Evolutionary conservation across 2,797 vertebrate genomes (phyloP), one percentile per base, ranked within the genome.

Genomic region (Antennarius maculatus): DNA sequence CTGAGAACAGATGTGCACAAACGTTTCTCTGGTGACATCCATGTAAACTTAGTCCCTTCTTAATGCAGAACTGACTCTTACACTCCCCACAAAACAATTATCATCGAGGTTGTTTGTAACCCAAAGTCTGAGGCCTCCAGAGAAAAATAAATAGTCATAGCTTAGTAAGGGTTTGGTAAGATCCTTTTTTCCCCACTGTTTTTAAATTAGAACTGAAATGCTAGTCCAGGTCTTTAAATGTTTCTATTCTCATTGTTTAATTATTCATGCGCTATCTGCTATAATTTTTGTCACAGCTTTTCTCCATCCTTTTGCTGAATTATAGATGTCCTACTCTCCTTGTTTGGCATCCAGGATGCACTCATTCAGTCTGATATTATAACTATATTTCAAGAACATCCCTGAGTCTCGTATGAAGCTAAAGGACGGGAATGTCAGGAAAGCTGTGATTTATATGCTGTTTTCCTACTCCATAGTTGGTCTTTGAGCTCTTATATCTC

Each of bases 241-340:
- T 90, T 89, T 85, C 89, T 85, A 75, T 91, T 89, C 89, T 76
- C 63, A 29, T 3, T 63, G 79, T 83, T 92, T 84, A 89, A 90
- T 90, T 83, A 93, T 91, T 92, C 77, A 91, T 80, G 59, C 76
- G 71, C 89, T 90, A 89, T 89, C 90, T 83, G 86, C 83, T 87
- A 89, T 92, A 90, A 89, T 92, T 90, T 91, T 84, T 89, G 83
- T 87, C 89, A 86, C 89, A 77, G 82, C 89, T 87, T 88, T 89
- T 86, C 84, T 77, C 77, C 86, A 78, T 87, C 86, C 84, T 83
- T 89, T 88, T 81, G 69, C 83, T 92, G 83, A 92, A 92, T 92
- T 92, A 92, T 92, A 87, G 81, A 92, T 92, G 86, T 59, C 76
- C 77, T 76, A 59, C 74, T 82, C 83, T 79, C 76, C 73, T 64